These are phyloP conservation scores for Corbicula japonica DNA, from an alignment of 2,888 invertebrate genomes.

Conservation along the genomic window DNA sequence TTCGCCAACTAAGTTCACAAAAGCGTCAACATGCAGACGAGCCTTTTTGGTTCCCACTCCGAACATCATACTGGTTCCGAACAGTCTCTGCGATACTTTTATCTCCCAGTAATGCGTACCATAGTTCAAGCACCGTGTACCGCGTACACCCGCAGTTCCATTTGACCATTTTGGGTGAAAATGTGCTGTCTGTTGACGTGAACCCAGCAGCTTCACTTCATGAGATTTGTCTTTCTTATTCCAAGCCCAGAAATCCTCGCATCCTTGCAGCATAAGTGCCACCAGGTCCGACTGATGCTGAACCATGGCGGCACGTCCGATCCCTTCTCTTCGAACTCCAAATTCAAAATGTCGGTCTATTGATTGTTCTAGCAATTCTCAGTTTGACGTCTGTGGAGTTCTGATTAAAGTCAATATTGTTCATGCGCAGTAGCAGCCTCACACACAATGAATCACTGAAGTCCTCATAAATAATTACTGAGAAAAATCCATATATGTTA, in stretches of 20 bases:
- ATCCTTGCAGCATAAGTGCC: slow-evolving; percentile 87
- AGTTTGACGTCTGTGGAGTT: slow-evolving; percentile 14
- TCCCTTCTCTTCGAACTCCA: slow-evolving; percentile 19
- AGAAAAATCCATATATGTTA: slow-evolving; percentile 46
- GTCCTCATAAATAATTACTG: slow-evolving; percentile 37
- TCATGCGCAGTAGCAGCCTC: slow-evolving; percentile 21
- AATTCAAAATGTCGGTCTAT: slow-evolving; percentile 21
- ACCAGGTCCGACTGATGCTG: slow-evolving; percentile 59
- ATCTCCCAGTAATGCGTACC: slow-evolving; percentile 90
- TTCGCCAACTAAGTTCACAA: slow-evolving; percentile 91
- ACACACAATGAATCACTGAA: slow-evolving; percentile 4
- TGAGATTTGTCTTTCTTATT: slow-evolving; percentile 88
- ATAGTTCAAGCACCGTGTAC: slow-evolving; percentile 90
- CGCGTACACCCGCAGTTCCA: slow-evolving; percentile 91
- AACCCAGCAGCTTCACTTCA: slow-evolving; percentile 88
- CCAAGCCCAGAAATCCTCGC: slow-evolving; percentile 91
- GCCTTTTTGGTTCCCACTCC: slow-evolving; percentile 89
- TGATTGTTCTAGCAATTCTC: slow-evolving; percentile 37
- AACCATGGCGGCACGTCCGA: slow-evolving; percentile 53
- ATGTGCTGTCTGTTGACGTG: slow-evolving; percentile 88
- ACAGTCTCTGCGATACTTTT: slow-evolving; percentile 89
- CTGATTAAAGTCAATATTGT: slow-evolving; percentile 32
- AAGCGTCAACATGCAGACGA: slow-evolving; percentile 90
- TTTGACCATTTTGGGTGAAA: slow-evolving; percentile 93
- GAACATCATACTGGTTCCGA: slow-evolving; percentile 93